Evolutionary conservation across 2,888 invertebrate species (phyloP).

Genomic region (Hyalella azteca): DNA sequence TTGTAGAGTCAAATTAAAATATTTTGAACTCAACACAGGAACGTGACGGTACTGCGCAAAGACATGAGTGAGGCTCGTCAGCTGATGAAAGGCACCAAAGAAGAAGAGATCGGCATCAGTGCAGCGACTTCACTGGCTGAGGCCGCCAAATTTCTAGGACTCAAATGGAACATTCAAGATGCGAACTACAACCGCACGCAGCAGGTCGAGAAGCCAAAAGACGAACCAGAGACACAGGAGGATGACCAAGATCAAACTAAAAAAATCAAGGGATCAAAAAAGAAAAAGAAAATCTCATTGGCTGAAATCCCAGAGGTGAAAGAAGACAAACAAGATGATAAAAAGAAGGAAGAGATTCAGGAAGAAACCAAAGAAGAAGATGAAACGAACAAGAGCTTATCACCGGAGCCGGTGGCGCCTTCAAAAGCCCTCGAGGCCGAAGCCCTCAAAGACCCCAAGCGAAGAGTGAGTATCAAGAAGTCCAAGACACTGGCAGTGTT

Average conservation of each 20-base stretch:
- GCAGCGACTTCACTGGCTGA: conserved; percentile 50
- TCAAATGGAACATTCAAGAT: conserved; percentile 56
- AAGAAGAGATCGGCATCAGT: conserved; percentile 51
- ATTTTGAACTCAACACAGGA: too few species aligned
- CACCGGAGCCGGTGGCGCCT: neutral
- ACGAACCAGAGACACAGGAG: conserved; percentile 18
- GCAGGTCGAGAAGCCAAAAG: conserved; percentile 19
- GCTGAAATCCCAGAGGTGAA: conserved; percentile 14
- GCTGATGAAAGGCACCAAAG: conserved; percentile 53
- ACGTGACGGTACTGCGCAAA: conserved; percentile 40
- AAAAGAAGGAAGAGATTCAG: conserved; percentile 26
- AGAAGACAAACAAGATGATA: conserved; percentile 41
- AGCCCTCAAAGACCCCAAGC: neutral
- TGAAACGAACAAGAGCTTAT: neutral
- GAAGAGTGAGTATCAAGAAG: neutral
- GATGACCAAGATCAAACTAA: neutral
- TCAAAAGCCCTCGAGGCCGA: neutral
- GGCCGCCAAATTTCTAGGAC: conserved; percentile 51
- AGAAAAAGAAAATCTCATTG: conserved; percentile 31
- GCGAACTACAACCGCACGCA: conserved; percentile 43
- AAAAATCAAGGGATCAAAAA: neutral
- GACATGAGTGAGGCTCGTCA: conserved; percentile 55
- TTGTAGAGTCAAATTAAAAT: too few species aligned
- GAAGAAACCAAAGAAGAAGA: conserved; percentile 40
- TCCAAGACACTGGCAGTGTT: conserved; percentile 40